phyloP scores from a whole-genome alignment of 2,888 invertebrate species.

The Hirudinaria manillensis region DNA sequence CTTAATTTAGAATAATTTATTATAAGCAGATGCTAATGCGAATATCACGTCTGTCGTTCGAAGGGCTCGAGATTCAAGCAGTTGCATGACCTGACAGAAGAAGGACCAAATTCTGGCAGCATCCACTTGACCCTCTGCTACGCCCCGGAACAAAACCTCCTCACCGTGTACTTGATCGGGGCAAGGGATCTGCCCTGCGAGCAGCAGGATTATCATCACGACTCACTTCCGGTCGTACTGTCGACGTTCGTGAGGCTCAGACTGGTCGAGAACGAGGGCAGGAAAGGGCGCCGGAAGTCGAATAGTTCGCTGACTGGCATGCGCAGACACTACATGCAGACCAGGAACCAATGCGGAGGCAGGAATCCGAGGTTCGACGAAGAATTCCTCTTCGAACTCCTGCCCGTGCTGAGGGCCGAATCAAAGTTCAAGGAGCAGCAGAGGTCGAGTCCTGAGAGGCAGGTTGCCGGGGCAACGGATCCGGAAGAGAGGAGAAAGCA shows the following conservation, averaged over 20 bases:
- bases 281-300: background rate
- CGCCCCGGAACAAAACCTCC: conserved; percentile 14
- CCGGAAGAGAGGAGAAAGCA: background rate
- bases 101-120: conserved; percentile 1
- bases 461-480: background rate
- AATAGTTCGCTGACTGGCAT: background rate
- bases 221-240: background rate
- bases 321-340: conserved; percentile 19
- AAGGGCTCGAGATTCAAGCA: background rate
- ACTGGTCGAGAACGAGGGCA: background rate
- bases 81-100: conserved; percentile 6
- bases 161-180: conserved; percentile 15
- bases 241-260: background rate
- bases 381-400: conserved; percentile 16
- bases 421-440: background rate
- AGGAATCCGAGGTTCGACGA: conserved; percentile 15
- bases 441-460: background rate
- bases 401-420: background rate
- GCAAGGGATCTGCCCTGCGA: conserved; percentile 20
- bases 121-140: conserved; percentile 10
- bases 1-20: too few relatives aligned
- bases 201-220: too few relatives aligned
- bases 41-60: too few relatives aligned
- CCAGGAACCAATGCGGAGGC: conserved; percentile 12
- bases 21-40: too few relatives aligned